These are phyloP conservation scores for Reticulitermes lucifugus DNA, from an alignment of 2,888 invertebrate species.

Conservation along the genomic window DNA sequence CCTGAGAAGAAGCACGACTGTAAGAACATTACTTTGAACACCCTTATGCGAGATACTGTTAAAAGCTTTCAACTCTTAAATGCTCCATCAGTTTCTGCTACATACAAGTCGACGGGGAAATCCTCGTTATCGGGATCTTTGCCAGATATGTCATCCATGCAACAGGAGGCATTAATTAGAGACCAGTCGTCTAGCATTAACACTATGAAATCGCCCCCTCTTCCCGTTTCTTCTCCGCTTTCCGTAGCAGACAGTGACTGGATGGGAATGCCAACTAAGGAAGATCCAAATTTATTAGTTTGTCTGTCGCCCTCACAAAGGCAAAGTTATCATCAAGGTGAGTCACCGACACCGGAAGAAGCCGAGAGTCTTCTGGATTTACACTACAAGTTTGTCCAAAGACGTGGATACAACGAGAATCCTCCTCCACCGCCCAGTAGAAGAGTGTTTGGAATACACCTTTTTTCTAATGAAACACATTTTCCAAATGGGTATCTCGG, in stretches of 20 bases:
- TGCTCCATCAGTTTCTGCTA: not conserved
- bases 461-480: not conserved
- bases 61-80: not conserved
- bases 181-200: not conserved
- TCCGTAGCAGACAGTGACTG: slow-evolving; percentile 59
- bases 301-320: slow-evolving; percentile 80
- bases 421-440: slow-evolving; percentile 21
- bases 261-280: slow-evolving; percentile 72
- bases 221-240: not conserved
- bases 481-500: not conserved
- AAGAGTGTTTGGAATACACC: not conserved
- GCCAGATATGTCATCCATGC: slow-evolving; percentile 3
- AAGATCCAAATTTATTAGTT: slow-evolving; percentile 72
- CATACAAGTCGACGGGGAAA: not conserved
- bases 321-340: slow-evolving; percentile 42
- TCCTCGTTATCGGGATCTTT: not conserved
- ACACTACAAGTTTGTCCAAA: slow-evolving; percentile 76
- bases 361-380: slow-evolving; percentile 75
- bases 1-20: not conserved
- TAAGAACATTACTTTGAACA: not conserved
- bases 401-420: slow-evolving; percentile 70
- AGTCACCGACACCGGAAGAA: slow-evolving; percentile 58
- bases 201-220: not conserved
- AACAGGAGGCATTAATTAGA: not conserved
- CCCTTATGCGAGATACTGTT: not conserved